phyloP scores from a whole-genome alignment of 2,797 vertebrate genomes.

The Pogoniulus pusillus region DNA sequence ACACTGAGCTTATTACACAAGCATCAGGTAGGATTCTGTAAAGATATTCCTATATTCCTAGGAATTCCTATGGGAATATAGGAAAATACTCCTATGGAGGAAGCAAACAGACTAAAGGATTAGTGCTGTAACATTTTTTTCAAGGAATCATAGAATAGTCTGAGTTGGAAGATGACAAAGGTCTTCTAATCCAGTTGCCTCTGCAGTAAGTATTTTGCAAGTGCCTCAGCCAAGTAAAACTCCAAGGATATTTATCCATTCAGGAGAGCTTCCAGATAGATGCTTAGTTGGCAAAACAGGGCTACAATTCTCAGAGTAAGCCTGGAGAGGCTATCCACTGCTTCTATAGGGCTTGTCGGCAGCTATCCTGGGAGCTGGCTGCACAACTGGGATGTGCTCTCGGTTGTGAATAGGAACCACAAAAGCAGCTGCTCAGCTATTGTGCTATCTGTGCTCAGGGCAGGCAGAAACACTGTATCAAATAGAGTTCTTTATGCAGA shows the following conservation, averaged over 20 bases:
- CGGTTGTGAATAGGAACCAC: neutral
- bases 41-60: no score
- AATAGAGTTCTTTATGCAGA: neutral
- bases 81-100: no score
- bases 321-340: neutral
- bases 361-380: neutral
- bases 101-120: no score
- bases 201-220: neutral
- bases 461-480: neutral
- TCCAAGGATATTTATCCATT: neutral
- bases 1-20: neutral
- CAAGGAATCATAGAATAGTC: no score
- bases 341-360: neutral
- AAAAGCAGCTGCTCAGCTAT: neutral
- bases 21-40: no score
- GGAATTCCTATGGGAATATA: no score
- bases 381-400: neutral
- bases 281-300: neutral
- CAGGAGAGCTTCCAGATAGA: neutral
- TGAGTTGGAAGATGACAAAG: no score
- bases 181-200: no score
- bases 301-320: neutral
- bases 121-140: no score
- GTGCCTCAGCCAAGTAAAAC: neutral
- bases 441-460: neutral